Evolutionary conservation across 2,797 vertebrate genomes (phyloP).

Genomic region (Danio kyathit): DNA sequence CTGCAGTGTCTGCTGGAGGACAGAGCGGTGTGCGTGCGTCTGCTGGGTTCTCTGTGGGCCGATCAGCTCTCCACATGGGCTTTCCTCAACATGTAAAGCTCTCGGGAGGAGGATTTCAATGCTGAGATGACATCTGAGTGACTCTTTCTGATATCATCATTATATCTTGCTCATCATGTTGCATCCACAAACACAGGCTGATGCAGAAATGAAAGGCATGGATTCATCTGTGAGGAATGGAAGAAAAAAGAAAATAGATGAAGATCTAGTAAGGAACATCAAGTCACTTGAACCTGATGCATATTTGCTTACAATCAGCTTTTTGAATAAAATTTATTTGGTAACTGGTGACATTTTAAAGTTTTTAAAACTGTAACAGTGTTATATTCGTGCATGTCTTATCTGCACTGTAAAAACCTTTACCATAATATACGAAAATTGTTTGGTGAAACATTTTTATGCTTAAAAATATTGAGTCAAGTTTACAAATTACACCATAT

Average conservation of each 20-base stretch:
- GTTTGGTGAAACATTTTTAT: too few relatives aligned
- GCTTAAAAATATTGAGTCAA: too few relatives aligned
- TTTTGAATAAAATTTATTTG: background rate
- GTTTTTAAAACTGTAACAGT: too few relatives aligned
- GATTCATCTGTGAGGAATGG: too few relatives aligned
- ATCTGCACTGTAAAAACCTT: too few relatives aligned
- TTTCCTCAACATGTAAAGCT: slow-evolving; percentile 63
- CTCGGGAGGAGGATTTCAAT: background rate
- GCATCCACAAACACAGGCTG: background rate
- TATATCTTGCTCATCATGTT: background rate
- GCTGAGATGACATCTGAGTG: background rate
- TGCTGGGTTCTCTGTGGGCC: slow-evolving; percentile 70
- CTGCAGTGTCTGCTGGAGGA: slow-evolving; percentile 75
- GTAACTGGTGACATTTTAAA: background rate
- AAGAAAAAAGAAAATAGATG: background rate
- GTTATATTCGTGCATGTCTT: too few relatives aligned
- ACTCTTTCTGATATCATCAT: background rate
- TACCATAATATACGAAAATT: too few relatives aligned
- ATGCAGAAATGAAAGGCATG: too few relatives aligned
- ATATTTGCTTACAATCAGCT: background rate
- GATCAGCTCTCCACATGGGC: slow-evolving; percentile 74
- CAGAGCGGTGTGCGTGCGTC: slow-evolving; percentile 65
- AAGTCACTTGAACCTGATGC: too few relatives aligned
- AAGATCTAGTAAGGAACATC: background rate
- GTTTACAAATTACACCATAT: too few relatives aligned